Conservation (phyloP, 2,888 invertebrate species). For the Netelia fuscicornis region DNA sequence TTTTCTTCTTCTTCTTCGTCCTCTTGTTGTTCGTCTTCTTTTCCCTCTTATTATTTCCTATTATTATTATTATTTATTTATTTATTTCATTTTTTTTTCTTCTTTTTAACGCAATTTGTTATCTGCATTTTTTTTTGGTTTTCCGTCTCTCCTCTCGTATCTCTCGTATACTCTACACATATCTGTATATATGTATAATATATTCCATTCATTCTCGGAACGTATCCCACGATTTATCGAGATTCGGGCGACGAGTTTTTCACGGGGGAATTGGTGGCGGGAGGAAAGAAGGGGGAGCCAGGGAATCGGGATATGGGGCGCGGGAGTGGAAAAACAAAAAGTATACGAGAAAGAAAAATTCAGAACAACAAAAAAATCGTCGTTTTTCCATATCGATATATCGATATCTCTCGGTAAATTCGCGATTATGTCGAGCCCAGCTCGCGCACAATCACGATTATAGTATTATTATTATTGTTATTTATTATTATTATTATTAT, state of each 20-base stretch:
- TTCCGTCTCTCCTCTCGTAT: conserved; percentile 27
- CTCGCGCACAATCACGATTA: conserved; percentile 58
- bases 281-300: too few relatives aligned
- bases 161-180: conserved; percentile 37
- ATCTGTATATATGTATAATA: neutral
- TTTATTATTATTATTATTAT: conserved; percentile 30
- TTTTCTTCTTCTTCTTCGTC: conserved; percentile 29
- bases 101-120: conserved; percentile 7
- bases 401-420: conserved; percentile 50
- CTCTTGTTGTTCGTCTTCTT: conserved; percentile 19
- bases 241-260: conserved; percentile 31
- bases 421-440: conserved; percentile 62
- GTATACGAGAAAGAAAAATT: conserved; percentile 14
- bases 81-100: neutral
- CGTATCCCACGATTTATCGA: conserved; percentile 8
- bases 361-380: conserved; percentile 19
- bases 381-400: conserved; percentile 19
- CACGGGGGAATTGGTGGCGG: neutral
- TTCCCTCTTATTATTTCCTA: conserved; percentile 24
- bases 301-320: too few relatives aligned
- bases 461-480: conserved; percentile 35
- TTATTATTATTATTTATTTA: conserved; percentile 22
- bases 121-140: conserved; percentile 12
- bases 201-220: conserved; percentile 45
- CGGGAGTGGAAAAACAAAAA: neutral